Base-by-base conservation (phyloP, 2,888 invertebrate species). In the Ichneumoninae sp. region DNA sequence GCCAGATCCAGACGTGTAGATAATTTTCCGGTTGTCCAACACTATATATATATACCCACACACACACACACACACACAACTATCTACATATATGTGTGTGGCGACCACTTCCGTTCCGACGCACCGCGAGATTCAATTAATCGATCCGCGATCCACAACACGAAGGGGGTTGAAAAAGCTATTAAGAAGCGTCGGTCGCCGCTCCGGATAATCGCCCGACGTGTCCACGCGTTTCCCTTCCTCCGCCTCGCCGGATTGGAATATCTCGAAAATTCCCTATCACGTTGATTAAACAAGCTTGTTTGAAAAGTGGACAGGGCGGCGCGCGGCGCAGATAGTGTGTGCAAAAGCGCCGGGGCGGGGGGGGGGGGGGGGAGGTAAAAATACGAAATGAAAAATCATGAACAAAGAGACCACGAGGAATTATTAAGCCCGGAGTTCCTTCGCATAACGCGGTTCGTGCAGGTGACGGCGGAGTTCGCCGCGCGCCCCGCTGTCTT, bases 381-480 rank as follows among this genome's bases (percentile, higher is more conserved):
- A 85, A 83, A 86, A 83, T 80, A 74, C 57, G 81, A 86, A 87
- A 90, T 80, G 88, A 81, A 86, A 86, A 86, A 87, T 85, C 80
- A 77, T 50, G 86, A 81, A 90, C 87, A 87, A 89, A 86, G 87
- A 87, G 76, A 86, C 86, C 77, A 68, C 68, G 71, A 80, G 81
- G 87, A 90, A 82, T 90, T 86, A 89, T 88, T 82, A 69, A 82
- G 83, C 80, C 75, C 72, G 54, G 71, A 69, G 60, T 36, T 79
- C 78, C 84, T 86, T 87, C 30, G 36, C 66, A 68, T 70, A n/a
- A 44, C 65, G 22, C 4, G 26, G 19, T 54, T 69, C 57, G 60
- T 79, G 79, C 66, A 79, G 78, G 75, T 84, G 84, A 82, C 78
- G 81, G 69, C 79, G 71, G 47, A 84, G 76, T 72, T 71, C 74